Base-by-base conservation (phyloP, 2,888 invertebrate genomes). In the Drosophila cognata region DNA sequence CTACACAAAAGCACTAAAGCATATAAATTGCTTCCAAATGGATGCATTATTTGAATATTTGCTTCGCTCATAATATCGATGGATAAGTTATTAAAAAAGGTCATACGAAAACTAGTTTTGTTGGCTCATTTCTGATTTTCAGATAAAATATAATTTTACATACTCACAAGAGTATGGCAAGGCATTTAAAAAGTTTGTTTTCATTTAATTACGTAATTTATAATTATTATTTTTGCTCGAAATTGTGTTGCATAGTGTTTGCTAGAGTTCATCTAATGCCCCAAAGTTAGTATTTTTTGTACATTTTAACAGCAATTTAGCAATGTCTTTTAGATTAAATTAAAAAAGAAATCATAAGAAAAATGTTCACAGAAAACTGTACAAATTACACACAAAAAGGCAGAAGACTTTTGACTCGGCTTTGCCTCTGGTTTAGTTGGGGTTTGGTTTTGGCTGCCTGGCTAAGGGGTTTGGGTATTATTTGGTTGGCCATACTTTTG, bases 251-350 rank as follows among this genome's bases (percentile, higher is more conserved):
- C 41, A 36, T 29, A 59, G 76, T 76, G 76, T 48, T 60, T 18
- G 7, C 48, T 46, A 16, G 38, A 38, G 35, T 50, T 46, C 56
- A 43, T 46, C 58, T 28, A 28, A 46, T 35, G 57, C 48, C 55
- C 25, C 36, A 41, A 33, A 59, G 53, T 35, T 21, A 31, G 29
- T 53, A 63, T 57, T 58, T 60, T 69, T 57, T 38, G 53, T 59
- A 50, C 73, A 81, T 89, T 87, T 84, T 84, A 87, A 87, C 82
- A 85, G 89, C 84, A 87, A 85, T 85, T 85, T 89, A 82, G 84
- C 88, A 89, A 87, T 84, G 84, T 82, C 89, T 89, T 88, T 81
- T 73, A 74, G 86, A 89, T 87, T 88, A 85, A 89, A 89, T 87
- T 89, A 89, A 89, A 88, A 79, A 85, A 77, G 87, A 79, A 89